Conservation (phyloP, 2,797 vertebrate species). For the Anolis apletophallus region DNA sequence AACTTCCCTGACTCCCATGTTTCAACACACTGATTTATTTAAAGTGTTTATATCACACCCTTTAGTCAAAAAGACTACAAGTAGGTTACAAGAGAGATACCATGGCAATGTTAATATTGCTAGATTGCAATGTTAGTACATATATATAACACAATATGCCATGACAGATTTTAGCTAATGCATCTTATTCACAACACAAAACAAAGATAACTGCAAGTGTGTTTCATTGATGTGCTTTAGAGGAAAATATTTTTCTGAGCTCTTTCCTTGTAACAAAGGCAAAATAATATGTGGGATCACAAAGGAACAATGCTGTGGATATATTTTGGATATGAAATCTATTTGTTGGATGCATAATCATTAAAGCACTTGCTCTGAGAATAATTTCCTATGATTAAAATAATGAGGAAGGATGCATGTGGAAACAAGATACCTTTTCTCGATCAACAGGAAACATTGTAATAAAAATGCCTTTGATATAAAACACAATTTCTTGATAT, state of each 20-base stretch:
- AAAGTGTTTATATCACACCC: no score
- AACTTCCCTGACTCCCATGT: not conserved
- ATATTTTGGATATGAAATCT: not conserved
- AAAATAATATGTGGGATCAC: not conserved
- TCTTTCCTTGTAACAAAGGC: not conserved
- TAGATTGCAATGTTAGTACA: not conserved
- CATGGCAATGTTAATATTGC: no score
- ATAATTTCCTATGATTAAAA: not conserved
- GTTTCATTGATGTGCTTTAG: not conserved
- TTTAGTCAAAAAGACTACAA: no score
- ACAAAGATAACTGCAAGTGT: not conserved
- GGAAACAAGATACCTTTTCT: not conserved
- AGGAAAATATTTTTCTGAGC: not conserved
- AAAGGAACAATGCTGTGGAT: not conserved
- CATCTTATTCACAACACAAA: not conserved
- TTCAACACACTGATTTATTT: not conserved
- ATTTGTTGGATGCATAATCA: no score
- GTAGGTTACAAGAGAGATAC: no score
- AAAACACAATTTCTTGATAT: not conserved
- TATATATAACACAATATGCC: not conserved
- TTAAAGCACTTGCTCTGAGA: not conserved
- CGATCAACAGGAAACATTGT: constrained; percentile 7
- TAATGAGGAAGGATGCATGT: not conserved
- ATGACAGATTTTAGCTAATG: not conserved
- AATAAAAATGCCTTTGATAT: not conserved